Conservation (phyloP, 2,113 vertebrate species). For the Percopsis transmontana region DNA sequence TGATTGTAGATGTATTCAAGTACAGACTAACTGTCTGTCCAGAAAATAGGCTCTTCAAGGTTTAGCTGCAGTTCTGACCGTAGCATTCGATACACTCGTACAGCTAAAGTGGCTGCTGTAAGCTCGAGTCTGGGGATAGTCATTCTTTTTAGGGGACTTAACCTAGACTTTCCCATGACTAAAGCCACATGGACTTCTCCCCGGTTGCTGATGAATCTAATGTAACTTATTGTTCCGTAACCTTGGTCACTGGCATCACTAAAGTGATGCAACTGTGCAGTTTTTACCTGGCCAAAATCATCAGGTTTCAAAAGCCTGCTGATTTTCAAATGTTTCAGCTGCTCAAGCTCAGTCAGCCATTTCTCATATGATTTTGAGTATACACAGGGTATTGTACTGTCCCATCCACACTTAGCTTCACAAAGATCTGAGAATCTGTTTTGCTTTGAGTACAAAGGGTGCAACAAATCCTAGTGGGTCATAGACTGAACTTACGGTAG, state of each 20-base stretch:
- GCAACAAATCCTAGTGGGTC: background rate
- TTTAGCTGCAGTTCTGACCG: background rate
- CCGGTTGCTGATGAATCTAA: background rate
- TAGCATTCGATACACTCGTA: background rate
- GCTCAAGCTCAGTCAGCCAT: background rate
- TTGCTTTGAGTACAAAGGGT: background rate
- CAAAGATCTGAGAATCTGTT: background rate
- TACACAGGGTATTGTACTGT: background rate
- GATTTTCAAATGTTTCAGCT: background rate
- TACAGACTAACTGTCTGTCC: background rate
- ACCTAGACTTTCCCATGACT: background rate
- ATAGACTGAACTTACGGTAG: background rate
- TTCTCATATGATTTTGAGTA: background rate
- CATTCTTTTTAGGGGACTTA: background rate
- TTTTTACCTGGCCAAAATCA: background rate
- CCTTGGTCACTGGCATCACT: background rate
- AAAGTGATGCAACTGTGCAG: background rate
- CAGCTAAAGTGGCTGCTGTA: background rate
- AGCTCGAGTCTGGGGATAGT: slow-evolving; percentile 1
- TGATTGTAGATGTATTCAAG: background rate
- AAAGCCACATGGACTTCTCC: background rate
- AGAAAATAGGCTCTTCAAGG: background rate
- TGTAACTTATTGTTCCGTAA: background rate
- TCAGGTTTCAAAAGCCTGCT: background rate
- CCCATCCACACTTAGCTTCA: background rate